These are phyloP conservation scores for Drosophila rhopaloa DNA, from an alignment of 1,140 invertebrate genomes.

Conservation along the genomic window DNA sequence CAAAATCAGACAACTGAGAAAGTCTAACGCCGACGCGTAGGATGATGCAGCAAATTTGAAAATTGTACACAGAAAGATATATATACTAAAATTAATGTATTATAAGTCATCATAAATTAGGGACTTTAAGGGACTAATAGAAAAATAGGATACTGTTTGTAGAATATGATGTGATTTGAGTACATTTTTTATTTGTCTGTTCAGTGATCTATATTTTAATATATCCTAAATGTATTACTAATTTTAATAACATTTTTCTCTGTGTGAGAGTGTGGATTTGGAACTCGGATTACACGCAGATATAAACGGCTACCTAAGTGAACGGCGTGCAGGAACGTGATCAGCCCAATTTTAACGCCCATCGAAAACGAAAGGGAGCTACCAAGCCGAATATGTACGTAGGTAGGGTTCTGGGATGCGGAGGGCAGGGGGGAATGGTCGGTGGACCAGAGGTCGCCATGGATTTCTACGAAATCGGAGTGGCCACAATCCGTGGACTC, in stretches of 20 bases:
- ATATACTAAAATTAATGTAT: background rate
- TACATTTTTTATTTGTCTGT: too few species aligned
- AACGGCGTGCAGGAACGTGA: slow-evolving; percentile 81
- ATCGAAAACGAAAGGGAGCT: slow-evolving; percentile 64
- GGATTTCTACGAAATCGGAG: slow-evolving; percentile 68
- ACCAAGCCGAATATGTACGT: slow-evolving; percentile 25
- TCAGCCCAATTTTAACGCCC: slow-evolving; percentile 84
- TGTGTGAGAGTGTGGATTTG: slow-evolving; percentile 20
- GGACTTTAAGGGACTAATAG: too few species aligned
- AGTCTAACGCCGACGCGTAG: slow-evolving; percentile 55
- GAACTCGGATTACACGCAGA: slow-evolving; percentile 72
- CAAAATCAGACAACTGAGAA: slow-evolving; percentile 35
- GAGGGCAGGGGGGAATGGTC: background rate
- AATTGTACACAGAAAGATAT: slow-evolving; percentile 9
- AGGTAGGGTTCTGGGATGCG: slow-evolving; percentile 8
- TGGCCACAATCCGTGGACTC: slow-evolving; percentile 6
- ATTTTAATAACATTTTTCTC: background rate
- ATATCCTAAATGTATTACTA: background rate
- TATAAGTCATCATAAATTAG: too few species aligned
- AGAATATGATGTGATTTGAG: too few species aligned
- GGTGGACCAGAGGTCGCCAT: slow-evolving; percentile 26
- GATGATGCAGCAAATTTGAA: slow-evolving; percentile 59
- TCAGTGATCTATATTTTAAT: too few species aligned
- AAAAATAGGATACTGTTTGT: too few species aligned
- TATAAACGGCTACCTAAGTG: slow-evolving; percentile 81